These are phyloP conservation scores for Ophraella communa DNA, from an alignment of 2,888 invertebrate species.

Conservation along the genomic window DNA sequence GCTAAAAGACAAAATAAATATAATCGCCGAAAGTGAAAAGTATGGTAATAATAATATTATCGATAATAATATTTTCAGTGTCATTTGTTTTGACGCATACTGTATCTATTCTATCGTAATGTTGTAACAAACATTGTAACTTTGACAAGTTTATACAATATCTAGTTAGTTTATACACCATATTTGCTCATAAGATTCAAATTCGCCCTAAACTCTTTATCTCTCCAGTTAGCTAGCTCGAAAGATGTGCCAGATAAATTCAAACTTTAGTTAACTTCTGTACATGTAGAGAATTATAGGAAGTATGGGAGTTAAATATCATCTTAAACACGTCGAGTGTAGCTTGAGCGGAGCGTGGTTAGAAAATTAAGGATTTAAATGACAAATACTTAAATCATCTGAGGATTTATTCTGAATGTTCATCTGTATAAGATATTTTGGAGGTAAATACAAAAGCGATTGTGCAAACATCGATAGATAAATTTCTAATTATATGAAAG, in stretches of 20 bases:
- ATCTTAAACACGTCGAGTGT: not conserved
- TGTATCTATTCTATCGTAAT: too few species aligned
- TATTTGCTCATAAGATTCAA: conserved; percentile 18
- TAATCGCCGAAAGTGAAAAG: too few species aligned
- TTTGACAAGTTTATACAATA: not conserved
- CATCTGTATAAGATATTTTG: too few species aligned
- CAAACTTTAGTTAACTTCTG: conserved; percentile 20
- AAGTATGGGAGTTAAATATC: conserved; percentile 21
- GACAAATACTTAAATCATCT: not conserved
- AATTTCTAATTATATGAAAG: too few species aligned
- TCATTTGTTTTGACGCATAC: too few species aligned
- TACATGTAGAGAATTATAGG: conserved; percentile 23
- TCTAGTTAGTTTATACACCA: not conserved
- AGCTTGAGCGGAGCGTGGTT: not conserved
- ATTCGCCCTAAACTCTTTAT: conserved; percentile 20
- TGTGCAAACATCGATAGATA: too few species aligned
- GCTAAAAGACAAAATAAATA: too few species aligned
- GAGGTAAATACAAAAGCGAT: too few species aligned
- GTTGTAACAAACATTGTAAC: not conserved
- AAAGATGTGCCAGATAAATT: conserved; percentile 21
- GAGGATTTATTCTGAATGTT: too few species aligned
- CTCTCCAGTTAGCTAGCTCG: conserved; percentile 13
- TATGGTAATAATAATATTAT: too few species aligned
- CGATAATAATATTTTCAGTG: too few species aligned
- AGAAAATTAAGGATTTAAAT: not conserved